phyloP scores from a whole-genome alignment of 2,797 vertebrate genomes.

The Lutra lutra region DNA sequence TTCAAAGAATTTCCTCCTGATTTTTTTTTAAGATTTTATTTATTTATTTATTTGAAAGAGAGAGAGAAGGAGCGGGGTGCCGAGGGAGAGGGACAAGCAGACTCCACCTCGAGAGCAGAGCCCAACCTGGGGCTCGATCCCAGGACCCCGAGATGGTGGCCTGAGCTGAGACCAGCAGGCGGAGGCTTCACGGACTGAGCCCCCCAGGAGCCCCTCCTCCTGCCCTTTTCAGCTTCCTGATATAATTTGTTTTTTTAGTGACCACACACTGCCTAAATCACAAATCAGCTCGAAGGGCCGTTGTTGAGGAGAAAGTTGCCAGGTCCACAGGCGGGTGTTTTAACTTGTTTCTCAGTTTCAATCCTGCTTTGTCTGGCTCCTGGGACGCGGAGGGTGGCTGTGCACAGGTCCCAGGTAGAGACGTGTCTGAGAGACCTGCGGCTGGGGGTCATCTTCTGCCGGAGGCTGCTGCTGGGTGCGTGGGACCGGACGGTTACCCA shows the following conservation, averaged over 20 bases:
- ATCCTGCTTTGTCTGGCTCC: background rate
- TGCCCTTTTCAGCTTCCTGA: background rate
- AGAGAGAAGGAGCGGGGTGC: background rate
- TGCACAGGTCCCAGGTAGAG: background rate
- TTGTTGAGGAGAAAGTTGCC: too few relatives aligned
- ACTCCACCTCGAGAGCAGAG: background rate
- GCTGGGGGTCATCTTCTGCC: background rate
- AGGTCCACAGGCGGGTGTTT: too few relatives aligned
- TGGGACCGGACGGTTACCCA: background rate
- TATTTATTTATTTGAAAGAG: background rate
- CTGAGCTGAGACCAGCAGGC: background rate
- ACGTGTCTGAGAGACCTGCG: accelerated
- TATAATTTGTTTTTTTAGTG: background rate
- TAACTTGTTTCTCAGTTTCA: background rate
- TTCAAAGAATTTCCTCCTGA: background rate
- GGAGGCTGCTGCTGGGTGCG: background rate
- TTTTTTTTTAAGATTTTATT: background rate
- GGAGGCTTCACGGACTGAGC: background rate
- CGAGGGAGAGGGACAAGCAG: background rate
- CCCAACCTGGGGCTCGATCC: too few relatives aligned
- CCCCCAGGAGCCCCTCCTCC: background rate
- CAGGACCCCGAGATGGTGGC: background rate
- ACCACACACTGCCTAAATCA: background rate
- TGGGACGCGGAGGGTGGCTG: background rate
- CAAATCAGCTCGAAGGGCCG: background rate